Conservation (phyloP, 2,888 invertebrate species). For the Acrobasis suavella region DNA sequence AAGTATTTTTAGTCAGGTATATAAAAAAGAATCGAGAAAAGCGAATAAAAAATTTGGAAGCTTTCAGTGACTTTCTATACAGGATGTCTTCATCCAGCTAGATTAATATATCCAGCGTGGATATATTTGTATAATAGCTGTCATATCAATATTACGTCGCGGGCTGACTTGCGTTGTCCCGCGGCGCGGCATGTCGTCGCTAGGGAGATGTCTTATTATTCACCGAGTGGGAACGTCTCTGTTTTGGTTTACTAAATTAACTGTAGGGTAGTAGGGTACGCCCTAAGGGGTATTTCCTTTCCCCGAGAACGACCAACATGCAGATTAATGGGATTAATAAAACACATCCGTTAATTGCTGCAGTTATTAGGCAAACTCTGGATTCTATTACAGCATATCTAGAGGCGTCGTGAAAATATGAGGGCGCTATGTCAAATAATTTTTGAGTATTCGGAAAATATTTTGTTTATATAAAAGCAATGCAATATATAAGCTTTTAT, state of each 20-base stretch:
- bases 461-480: background rate
- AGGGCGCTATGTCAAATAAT: background rate
- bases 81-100: slow-evolving; percentile 43
- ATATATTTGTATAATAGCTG: slow-evolving; percentile 37
- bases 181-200: slow-evolving; percentile 61
- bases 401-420: slow-evolving; percentile 7
- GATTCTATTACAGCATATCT: slow-evolving; percentile 30
- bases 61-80: too few relatives aligned
- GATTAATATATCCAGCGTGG: too few relatives aligned
- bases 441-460: background rate
- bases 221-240: slow-evolving; percentile 61
- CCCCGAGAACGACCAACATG: slow-evolving; percentile 50
- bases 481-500: background rate
- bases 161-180: slow-evolving; percentile 36
- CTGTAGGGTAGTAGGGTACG: slow-evolving; percentile 55
- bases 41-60: slow-evolving; percentile 33
- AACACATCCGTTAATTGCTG: slow-evolving; percentile 57
- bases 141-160: slow-evolving; percentile 48
- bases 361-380: slow-evolving; percentile 38
- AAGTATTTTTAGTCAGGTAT: background rate
- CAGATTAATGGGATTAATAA: slow-evolving; percentile 66
- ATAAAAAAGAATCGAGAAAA: background rate
- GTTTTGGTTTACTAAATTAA: slow-evolving; percentile 70
- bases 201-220: slow-evolving; percentile 70
- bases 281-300: slow-evolving; percentile 55